These are phyloP conservation scores for Limnephilus marmoratus DNA, from an alignment of 2,888 invertebrate genomes.

Conservation along the genomic window DNA sequence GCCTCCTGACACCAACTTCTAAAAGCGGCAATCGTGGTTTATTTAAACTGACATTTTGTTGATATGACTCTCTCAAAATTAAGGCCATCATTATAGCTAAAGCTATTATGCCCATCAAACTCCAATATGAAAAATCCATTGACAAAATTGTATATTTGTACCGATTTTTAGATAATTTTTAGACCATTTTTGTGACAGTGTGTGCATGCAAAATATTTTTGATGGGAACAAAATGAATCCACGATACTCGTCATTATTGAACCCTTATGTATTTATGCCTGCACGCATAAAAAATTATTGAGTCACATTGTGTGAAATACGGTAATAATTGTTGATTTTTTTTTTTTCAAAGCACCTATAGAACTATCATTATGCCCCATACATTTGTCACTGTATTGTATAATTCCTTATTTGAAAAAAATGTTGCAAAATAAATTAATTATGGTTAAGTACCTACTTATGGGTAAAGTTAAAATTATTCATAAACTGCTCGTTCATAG, in stretches of 20 bases:
- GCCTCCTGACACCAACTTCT: conserved; percentile 51
- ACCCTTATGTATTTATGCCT: not conserved
- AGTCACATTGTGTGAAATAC: too few relatives aligned
- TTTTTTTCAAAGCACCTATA: not conserved
- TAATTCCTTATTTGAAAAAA: not conserved
- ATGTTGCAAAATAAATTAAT: not conserved
- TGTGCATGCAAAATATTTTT: not conserved
- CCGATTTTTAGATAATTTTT: not conserved
- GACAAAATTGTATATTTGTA: not conserved
- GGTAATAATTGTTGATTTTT: too few relatives aligned
- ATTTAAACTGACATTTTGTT: conserved; percentile 48
- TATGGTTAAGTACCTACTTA: not conserved
- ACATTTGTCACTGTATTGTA: not conserved
- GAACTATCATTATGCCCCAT: not conserved
- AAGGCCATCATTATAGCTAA: conserved; percentile 44
- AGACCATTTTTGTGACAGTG: not conserved
- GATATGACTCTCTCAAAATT: conserved; percentile 52
- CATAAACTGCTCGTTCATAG: too few relatives aligned
- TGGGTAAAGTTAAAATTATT: too few relatives aligned
- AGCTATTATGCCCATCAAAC: conserved; percentile 34
- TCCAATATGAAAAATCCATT: conserved; percentile 52
- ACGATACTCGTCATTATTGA: not conserved
- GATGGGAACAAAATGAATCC: not conserved
- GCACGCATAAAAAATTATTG: not conserved
- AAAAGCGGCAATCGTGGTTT: conserved; percentile 31